These are phyloP conservation scores for Busseola fusca DNA, from an alignment of 2,888 invertebrate genomes.

Conservation along the genomic window DNA sequence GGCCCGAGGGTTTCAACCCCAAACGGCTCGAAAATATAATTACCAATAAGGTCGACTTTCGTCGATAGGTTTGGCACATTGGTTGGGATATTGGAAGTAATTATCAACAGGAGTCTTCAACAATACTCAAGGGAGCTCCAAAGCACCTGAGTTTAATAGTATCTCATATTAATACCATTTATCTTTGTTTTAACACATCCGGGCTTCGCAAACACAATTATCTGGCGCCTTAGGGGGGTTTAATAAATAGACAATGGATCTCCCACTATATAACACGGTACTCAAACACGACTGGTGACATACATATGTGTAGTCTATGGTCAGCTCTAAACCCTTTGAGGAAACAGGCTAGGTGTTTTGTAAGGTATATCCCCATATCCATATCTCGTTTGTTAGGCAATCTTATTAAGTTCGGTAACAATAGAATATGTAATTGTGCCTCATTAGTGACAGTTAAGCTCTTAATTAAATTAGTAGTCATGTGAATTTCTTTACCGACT, in stretches of 20 bases:
- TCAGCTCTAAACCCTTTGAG: neutral
- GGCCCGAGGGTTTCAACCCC: neutral
- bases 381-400: neutral
- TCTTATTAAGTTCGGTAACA: too few species aligned
- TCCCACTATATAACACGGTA: neutral
- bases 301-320: neutral
- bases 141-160: conserved; percentile 22
- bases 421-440: too few species aligned
- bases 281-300: neutral
- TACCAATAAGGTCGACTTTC: neutral
- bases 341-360: neutral
- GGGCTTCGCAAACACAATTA: conserved; percentile 39
- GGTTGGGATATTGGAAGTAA: neutral
- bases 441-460: too few species aligned
- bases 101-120: conserved; percentile 9
- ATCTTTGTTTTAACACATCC: conserved; percentile 41
- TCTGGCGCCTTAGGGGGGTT: conserved; percentile 18
- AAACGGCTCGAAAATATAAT: neutral
- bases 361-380: neutral
- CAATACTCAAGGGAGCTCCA: conserved; percentile 12
- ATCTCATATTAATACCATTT: conserved; percentile 38
- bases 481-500: neutral
- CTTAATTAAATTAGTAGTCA: neutral
- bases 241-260: conserved; percentile 34
- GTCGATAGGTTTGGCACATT: neutral